Evolutionary conservation across 1,140 invertebrate genomes (phyloP), one percentile per base, ranked within the genome.

Genomic region (Pseudoatta argentina): DNA sequence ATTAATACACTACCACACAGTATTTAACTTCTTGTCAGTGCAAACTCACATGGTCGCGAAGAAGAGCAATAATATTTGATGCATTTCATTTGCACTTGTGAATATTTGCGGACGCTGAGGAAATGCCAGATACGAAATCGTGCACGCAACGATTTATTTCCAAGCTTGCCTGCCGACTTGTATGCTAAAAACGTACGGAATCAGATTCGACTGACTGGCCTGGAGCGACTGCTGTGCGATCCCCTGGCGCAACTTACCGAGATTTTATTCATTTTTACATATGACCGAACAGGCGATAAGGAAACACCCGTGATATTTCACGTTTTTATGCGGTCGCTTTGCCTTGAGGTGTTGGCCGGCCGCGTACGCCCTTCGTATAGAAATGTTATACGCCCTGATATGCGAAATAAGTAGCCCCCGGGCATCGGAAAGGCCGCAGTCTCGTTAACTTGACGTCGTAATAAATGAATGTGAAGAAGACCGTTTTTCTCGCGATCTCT

Each of bases 181-280:
- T 89, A 89, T 87, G 85, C 86, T 67, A 86, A 85, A 75, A 91
- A 86, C 87, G 59, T 55, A 88, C 69, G 85, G n/a, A 85, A 87
- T 90, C 85, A 88, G 83, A 86, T 90, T 88, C 66, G 86, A 39
- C 73, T 67, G 59, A 76, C 48, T 92, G 89, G 92, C 93, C 92
- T 24, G 88, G 76, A 92, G 93, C 93, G 75, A 90, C 63, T 83
- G 44, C 59, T 67, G 71, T 73, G 67, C 63, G 89, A 89, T 94
- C 94, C 94, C 94, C 86, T 86, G 91, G 85, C 93, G 86, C 92
- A 93, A 92, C 92, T 94, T 94, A 93, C 82, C 78, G 87, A 91
- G 91, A 92, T 94, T 94, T 94, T 94, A 94, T 94, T 94, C 88
- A 89, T 92, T 94, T 94, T 94, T 94, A 92, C 93, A 92, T 94